Base-by-base conservation (phyloP, 2,113 vertebrate genomes). In the Circaetus cinerascens region DNA sequence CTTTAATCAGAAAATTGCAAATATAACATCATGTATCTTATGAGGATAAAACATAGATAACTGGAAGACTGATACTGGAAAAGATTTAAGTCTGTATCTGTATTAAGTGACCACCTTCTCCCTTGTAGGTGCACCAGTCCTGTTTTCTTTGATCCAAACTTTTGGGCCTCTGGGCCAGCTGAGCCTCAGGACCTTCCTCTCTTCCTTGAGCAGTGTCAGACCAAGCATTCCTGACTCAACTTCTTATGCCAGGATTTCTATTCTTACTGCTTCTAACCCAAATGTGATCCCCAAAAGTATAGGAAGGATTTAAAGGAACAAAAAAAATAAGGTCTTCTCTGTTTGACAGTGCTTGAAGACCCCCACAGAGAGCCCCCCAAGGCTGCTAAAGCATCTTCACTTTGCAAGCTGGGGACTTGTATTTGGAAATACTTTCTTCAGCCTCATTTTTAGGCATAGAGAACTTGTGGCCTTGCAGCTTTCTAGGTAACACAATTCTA, bases 361-460 rank as follows among this genome's bases (percentile, higher is more conserved):
- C 19, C 23, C 20, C 10, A 0, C 9, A 3, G 19, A 32, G n/a
- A 43, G 3, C 20, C 43, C 10, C 12, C 53, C 3, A 10, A 14
- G 53, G 23, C 32, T 46, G 4, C 17, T 10, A 4, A 20, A 60
- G 6, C 36, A 46, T 4, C 12, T 63, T 38, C 5, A 1, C 30
- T 73, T n/a, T 18, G 26, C 55, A 68, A 26, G 11, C 16, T 43
- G 22, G 19, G 23, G 9, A 12, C 27, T 30, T 26, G 13, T 9
- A 11, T 15, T 41, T 76, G 46, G 69, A 63, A 88, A 67, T 34
- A 11, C 2, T 40, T 83, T 9, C 36, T 76, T 48, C 63, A 60
- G 45, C 18, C 9, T 73, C 10, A 4, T 9, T 68, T 73, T 48
- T 25, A 29, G n/a, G 17, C 23, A 14, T 4, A 18, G 32, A 15